Evolutionary conservation across 2,797 vertebrate species (phyloP).

Genomic region (Synaphobranchus kaupii): DNA sequence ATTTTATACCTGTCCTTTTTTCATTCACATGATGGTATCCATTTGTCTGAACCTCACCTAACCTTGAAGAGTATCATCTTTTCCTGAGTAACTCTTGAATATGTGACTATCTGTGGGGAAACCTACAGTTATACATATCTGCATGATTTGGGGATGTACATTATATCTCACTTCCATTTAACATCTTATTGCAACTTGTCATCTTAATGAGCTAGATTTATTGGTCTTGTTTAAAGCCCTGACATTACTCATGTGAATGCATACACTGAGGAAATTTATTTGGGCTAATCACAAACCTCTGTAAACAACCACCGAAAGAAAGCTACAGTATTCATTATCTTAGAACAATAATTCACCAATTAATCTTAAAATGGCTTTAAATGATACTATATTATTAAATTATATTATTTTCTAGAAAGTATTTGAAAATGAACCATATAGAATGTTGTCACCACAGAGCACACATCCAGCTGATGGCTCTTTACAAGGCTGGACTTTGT

Average conservation of each 20-base stretch:
- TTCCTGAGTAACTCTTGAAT: not conserved
- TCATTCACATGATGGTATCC: not conserved
- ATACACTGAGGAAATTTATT: too few species aligned
- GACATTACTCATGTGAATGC: not conserved
- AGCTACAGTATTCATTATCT: not conserved
- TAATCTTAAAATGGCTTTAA: not conserved
- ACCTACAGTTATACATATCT: not conserved
- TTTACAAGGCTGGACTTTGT: not conserved
- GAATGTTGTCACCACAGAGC: not conserved
- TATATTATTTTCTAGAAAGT: not conserved
- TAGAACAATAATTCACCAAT: not conserved
- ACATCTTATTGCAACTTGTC: not conserved
- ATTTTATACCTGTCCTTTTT: not conserved
- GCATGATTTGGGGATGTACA: not conserved
- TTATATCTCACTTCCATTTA: not conserved
- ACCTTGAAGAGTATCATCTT: not conserved
- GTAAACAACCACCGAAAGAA: not conserved
- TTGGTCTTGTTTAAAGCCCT: not conserved
- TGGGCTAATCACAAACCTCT: not conserved
- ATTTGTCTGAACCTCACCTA: not conserved
- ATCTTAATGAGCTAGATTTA: not conserved
- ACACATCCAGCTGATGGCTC: not conserved
- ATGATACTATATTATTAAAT: not conserved
- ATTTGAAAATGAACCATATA: not conserved
- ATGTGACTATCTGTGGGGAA: not conserved